Base-by-base conservation (phyloP, 2,113 vertebrate species). In the Leptocoma aspasia region DNA sequence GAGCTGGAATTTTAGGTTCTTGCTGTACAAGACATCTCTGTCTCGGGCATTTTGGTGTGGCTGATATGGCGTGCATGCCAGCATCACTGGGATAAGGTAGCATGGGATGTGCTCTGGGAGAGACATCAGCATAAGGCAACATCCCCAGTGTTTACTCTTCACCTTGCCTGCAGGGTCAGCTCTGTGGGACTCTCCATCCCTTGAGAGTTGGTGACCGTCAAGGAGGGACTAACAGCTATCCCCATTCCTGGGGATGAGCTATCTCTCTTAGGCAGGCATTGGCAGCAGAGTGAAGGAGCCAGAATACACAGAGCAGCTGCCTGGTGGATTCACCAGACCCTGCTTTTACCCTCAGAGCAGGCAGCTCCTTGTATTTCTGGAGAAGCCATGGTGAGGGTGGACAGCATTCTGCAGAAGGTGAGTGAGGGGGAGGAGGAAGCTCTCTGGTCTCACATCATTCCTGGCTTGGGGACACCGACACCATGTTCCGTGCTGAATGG, bases 61-160 rank as follows among this genome's bases (percentile, higher is more conserved):
- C 72, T 86, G 85, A 68, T 68, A 35, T 60, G 30, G 33, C 0
- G 0, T 3, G 2, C 18, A 42, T 10, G 1, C 11, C 60, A 64
- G 21, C 35, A 24, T 47, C 33, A 28, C 33, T 52, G 68, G 37
- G 23, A 56, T 1, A 5, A 79, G 76, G 26, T 33, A 35, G 39
- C 2, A 11, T n/a, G 42, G 31, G 10, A 1, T 31, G 11, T 5
- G 2, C 31, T 42, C 26, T n/a, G 37, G 24, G 19, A 82, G 60
- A 79, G 14, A 22, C 52, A 61, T 52, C 24, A 70, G 22, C 33
- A 54, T 44, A 27, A 54, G 14, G 8, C 10, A 16, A 45, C 1
- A 5, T 49, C 28, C 13, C 47, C 2, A 4, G 4, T 33, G 19
- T 52, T 73, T 78, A n/a, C 52, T 15, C 64, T 71, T 76, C 52